Evolutionary conservation across 1,140 invertebrate genomes (phyloP).

Genomic region (Scaptomyza hsui): DNA sequence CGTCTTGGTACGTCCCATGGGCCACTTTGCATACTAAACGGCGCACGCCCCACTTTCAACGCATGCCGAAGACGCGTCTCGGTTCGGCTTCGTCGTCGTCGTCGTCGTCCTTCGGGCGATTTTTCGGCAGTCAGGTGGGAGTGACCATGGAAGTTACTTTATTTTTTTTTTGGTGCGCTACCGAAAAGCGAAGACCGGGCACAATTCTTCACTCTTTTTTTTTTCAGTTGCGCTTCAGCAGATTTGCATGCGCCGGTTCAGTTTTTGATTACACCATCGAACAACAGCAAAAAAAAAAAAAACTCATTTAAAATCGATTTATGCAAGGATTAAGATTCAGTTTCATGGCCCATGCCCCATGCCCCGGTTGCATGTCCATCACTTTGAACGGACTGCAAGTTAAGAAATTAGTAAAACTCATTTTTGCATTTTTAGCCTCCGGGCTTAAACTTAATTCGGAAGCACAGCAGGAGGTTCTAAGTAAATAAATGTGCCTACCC

Average conservation of each 20-base stretch:
- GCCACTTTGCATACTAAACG: slow-evolving; percentile 83
- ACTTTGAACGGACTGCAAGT: slow-evolving; percentile 55
- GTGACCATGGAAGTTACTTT: slow-evolving; percentile 41
- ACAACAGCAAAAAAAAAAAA: slow-evolving; percentile 55
- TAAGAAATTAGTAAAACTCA: slow-evolving; percentile 84
- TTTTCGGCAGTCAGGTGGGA: slow-evolving; percentile 78
- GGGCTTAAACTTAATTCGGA: slow-evolving; percentile 84
- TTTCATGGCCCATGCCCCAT: slow-evolving; percentile 7
- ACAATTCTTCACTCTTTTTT: slow-evolving; percentile 17
- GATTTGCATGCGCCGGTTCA: slow-evolving; percentile 51
- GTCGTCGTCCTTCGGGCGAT: slow-evolving; percentile 67
- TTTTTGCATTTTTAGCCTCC: slow-evolving; percentile 84
- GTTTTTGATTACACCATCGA: slow-evolving; percentile 61
- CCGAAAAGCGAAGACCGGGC: slow-evolving; percentile 39
- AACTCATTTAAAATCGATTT: slow-evolving; percentile 84
- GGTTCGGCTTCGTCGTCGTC: slow-evolving; percentile 7
- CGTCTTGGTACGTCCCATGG: slow-evolving; percentile 32
- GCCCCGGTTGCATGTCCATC: slow-evolving; percentile 66
- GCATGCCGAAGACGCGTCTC: slow-evolving; percentile 35
- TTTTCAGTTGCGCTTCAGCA: slow-evolving; percentile 8
- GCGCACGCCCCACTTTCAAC: slow-evolving; percentile 83
- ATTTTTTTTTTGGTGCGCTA: slow-evolving; percentile 56
- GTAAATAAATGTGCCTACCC: slow-evolving; percentile 81
- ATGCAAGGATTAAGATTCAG: slow-evolving; percentile 80
- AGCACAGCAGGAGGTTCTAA: slow-evolving; percentile 84